phyloP scores from a whole-genome alignment of 2,113 vertebrate genomes.

The Xenopus laevis region DNA sequence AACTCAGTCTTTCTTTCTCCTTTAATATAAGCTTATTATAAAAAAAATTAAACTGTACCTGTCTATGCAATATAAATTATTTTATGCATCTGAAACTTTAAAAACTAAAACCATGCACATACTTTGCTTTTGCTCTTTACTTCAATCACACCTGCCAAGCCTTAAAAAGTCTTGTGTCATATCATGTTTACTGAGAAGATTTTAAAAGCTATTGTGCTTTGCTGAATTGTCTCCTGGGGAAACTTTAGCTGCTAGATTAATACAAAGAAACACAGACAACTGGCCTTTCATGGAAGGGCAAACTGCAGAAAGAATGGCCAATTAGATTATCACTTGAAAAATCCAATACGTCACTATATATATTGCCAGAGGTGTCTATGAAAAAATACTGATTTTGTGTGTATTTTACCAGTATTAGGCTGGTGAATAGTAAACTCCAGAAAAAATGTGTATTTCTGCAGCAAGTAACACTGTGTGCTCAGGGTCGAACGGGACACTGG shows the following conservation, averaged over 20 bases:
- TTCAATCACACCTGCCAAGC: conserved; percentile 23
- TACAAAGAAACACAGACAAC: conserved; percentile 17
- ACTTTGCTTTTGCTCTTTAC: conserved; percentile 5
- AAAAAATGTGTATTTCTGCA: too few species aligned
- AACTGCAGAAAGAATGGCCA: conserved; percentile 32
- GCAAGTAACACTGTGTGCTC: too few species aligned
- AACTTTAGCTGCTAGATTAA: conserved; percentile 36
- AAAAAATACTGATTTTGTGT: too few species aligned
- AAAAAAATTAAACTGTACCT: too few species aligned
- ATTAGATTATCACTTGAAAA: conserved; percentile 37
- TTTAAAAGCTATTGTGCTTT: conserved; percentile 41
- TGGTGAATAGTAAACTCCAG: too few species aligned
- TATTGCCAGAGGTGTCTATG: too few species aligned
- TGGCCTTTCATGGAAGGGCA: conserved; percentile 39
- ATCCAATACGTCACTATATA: neutral
- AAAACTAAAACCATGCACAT: neutral
- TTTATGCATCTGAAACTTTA: too few species aligned
- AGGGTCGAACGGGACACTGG: too few species aligned
- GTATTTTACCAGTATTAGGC: too few species aligned
- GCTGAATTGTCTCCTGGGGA: conserved; percentile 25
- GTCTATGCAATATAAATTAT: too few species aligned
- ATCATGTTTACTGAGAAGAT: conserved; percentile 18
- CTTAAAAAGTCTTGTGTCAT: conserved; percentile 26
- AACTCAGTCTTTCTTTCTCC: too few species aligned
- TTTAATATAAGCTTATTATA: too few species aligned